Evolutionary conservation across 1,140 invertebrate genomes (phyloP).

Genomic region (Brachionus rotundiformis): DNA sequence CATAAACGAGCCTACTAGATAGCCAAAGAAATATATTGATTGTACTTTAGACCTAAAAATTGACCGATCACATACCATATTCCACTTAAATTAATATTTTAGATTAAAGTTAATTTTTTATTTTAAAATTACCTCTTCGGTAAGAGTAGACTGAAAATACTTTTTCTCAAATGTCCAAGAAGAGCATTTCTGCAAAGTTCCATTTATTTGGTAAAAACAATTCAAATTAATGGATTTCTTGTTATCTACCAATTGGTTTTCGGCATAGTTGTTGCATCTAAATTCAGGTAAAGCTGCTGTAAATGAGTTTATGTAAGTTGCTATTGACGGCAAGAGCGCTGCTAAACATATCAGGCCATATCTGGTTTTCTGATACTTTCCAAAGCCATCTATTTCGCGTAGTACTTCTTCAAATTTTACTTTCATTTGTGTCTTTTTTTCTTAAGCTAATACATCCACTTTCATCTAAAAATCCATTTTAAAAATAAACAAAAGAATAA

Average conservation of each 20-base stretch:
- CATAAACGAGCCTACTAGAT: conserved; percentile 40
- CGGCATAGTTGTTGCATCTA: not conserved
- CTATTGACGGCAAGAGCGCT: conserved; percentile 9
- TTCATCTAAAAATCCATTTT: not conserved
- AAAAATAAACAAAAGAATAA: not conserved
- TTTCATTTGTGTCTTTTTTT: not conserved
- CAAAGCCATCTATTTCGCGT: conserved; percentile 15
- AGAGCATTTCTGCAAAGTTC: not conserved
- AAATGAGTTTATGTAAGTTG: conserved; percentile 44
- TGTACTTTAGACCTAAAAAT: not conserved
- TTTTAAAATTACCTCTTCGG: conserved; percentile 26
- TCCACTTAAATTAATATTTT: conserved; percentile 36
- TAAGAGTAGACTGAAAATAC: conserved; percentile 19
- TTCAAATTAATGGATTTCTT: not conserved
- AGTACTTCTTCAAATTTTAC: conserved; percentile 35
- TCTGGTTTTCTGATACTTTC: conserved; percentile 34
- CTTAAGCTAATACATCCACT: not conserved
- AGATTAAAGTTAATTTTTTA: not conserved
- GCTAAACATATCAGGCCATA: conserved; percentile 23
- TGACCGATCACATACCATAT: conserved; percentile 43
- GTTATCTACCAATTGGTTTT: not conserved
- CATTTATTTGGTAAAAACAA: not conserved
- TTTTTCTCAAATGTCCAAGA: conserved; percentile 8
- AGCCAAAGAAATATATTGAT: conserved; percentile 38
- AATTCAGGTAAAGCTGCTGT: conserved; percentile 30